Base-by-base conservation (phyloP, 2,797 vertebrate species). In the Dallia pectoralis region DNA sequence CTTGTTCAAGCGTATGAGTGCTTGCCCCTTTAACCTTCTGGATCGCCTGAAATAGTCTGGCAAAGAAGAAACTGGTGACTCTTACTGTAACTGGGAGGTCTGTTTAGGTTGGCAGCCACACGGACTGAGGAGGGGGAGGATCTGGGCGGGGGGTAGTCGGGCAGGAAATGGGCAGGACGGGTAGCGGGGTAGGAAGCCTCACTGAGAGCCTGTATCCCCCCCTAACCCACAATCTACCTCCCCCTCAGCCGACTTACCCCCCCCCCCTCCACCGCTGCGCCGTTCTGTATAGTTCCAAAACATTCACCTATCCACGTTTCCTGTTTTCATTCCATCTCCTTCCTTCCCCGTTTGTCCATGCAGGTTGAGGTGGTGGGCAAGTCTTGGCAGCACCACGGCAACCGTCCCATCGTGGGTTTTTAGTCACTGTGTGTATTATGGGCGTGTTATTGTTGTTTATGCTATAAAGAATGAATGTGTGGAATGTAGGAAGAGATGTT, bases 101-200 rank as follows among this genome's bases (percentile, higher is more conserved):
- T 15, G 76, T 33, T 12, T 65, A 32, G 53, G 22, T 25, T 53
- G 64, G 27, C 82, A 80, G 80, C 47, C 30, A 29, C 48, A n/a
- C 3, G 15, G n/a, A 62, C 51, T 11, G 49, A 70, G 74, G 63
- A 51, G 56, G 69, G 70, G 70, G 56, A 67, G 67, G 72, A 72
- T 44, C 40, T n/a, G 33, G 36, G 77, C 67, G 25, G 73, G 71
- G 83, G 81, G 74, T 87, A 82, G 85, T 77, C 78, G 73, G 75
- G 81, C 85, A 89, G 90, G 91, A 93, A 92, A 90, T 91, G 86
- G 89, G 83, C 82, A 90, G 76, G 83, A 74, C 74, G 77, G 88
- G 89, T 88, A 85, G 87, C 88, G 88, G 86, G 81, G 88, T 87
- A 89, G 91, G 89, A 93, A 93, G 84, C 83, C 83, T 82, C 81